Percentiles rank a stretch among this genome's conserved stretches.
These are phyloP conservation scores for Carcinoscorpius rotundicauda DNA, from an alignment of 1,140 invertebrate genomes.

Conservation along the genomic window DNA sequence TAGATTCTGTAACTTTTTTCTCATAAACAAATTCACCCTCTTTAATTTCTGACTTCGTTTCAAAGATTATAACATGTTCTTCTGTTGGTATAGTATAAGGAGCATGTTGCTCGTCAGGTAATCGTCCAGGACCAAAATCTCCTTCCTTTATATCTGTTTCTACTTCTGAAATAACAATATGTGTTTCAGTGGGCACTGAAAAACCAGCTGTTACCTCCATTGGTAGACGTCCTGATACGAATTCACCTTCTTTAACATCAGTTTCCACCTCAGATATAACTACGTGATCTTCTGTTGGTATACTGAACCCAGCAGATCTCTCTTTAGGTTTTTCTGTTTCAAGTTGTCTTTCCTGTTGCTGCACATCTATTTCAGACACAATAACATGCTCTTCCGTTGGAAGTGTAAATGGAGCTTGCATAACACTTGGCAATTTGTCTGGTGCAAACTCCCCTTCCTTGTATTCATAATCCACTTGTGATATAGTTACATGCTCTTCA, in stretches of 20 bases:
- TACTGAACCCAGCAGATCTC: slow-evolving; percentile 2
- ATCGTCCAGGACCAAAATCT: slow-evolving; percentile 9
- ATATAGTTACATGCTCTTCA: slow-evolving; percentile 20
- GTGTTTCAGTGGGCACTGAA: slow-evolving; percentile 15
- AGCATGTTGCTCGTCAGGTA: slow-evolving; percentile 1
- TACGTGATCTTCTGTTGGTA: slow-evolving; percentile 17
- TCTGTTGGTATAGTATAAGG: background rate
- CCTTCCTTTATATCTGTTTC: slow-evolving; percentile 13
- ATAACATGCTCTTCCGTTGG: slow-evolving; percentile 12
- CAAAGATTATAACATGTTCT: slow-evolving; percentile 19
- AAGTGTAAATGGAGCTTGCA: slow-evolving; percentile 15
- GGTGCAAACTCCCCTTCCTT: slow-evolving; percentile 22
- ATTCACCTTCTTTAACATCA: slow-evolving; percentile 13
- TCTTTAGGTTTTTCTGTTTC: background rate
- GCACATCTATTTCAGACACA: slow-evolving; percentile 2
- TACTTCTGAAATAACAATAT: slow-evolving; percentile 19
- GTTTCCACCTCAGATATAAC: slow-evolving; percentile 14
- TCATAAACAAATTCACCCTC: slow-evolving; percentile 15
- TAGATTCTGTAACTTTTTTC: slow-evolving; percentile 11
- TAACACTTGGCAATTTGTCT: slow-evolving; percentile 13
- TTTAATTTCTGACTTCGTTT: slow-evolving; percentile 18
- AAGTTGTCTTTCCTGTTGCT: slow-evolving; percentile 13
- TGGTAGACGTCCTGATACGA: slow-evolving; percentile 14
- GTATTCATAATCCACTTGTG: slow-evolving; percentile 18
- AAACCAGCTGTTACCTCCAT: slow-evolving; percentile 16